Conservation (phyloP, 2,113 vertebrate genomes). For the Toxotes jaculatrix region DNA sequence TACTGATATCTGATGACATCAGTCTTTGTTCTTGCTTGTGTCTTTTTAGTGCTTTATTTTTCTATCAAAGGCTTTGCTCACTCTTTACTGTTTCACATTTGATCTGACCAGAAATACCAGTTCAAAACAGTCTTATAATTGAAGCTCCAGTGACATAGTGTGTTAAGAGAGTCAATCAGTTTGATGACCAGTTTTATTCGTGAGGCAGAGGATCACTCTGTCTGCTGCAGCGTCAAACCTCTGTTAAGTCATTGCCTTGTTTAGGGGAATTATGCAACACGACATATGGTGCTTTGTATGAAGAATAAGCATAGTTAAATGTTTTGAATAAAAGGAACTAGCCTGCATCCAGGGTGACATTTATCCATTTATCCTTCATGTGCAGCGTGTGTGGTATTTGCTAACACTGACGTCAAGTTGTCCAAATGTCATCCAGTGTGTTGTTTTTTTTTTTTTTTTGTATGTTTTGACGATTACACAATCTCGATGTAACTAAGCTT, state of each 20-base stretch:
- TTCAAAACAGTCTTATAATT: not conserved
- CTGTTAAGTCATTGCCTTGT: constrained; percentile 14
- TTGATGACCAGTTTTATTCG: not conserved
- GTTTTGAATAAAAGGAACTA: constrained; percentile 39
- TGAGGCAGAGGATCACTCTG: not conserved
- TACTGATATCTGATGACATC: no score
- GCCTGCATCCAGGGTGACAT: not conserved
- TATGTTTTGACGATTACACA: constrained; percentile 4
- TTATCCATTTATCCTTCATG: not conserved
- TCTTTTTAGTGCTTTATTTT: not conserved
- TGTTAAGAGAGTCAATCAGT: not conserved
- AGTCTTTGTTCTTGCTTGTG: not conserved
- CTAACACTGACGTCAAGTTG: constrained; percentile 1
- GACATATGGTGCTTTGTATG: constrained; percentile 39
- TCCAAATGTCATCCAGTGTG: not conserved
- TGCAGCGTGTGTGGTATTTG: not conserved
- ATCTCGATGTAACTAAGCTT: not conserved
- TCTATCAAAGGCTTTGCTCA: not conserved
- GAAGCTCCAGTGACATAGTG: not conserved
- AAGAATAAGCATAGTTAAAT: constrained; percentile 8
- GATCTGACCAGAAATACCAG: not conserved
- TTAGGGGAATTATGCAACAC: constrained; percentile 37
- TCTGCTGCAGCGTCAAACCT: constrained; percentile 36
- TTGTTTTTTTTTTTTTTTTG: not conserved
- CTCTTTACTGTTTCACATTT: not conserved